Percentiles rank a stretch among this genome's conserved stretches.
Evolutionary conservation across 1,140 invertebrate genomes (phyloP).

Genomic region (Camponotus floridanus): DNA sequence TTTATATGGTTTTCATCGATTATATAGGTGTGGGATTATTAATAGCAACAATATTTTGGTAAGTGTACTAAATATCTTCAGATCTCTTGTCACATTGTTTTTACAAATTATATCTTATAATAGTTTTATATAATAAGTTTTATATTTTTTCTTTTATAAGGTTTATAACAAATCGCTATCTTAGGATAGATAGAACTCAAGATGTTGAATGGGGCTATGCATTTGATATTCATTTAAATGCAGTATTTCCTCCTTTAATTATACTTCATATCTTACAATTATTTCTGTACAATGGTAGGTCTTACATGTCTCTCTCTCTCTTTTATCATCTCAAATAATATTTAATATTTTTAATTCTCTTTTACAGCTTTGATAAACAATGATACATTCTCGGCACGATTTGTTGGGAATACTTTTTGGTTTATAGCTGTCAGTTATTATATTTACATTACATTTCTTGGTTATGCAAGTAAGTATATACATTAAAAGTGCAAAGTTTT

Average conservation of each 20-base stretch:
- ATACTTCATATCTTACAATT: constrained; percentile 97
- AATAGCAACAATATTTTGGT: constrained; percentile 97
- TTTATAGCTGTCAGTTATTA: constrained; percentile 97
- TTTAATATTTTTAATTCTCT: constrained; percentile 64
- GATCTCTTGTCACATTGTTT: background rate
- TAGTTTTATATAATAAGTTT: constrained; percentile 7
- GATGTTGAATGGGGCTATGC: constrained; percentile 99
- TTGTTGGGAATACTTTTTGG: constrained; percentile 98
- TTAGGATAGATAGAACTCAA: constrained; percentile 90
- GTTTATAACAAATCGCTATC: constrained; percentile 95
- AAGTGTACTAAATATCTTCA: constrained; percentile 76
- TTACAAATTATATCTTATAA: background rate
- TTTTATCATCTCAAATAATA: background rate
- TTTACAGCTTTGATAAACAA: constrained; percentile 92
- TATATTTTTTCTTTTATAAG: constrained; percentile 85
- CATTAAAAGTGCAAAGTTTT: background rate
- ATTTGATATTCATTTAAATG: constrained; percentile 99
- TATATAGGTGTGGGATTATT: constrained; percentile 95
- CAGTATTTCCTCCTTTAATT: constrained; percentile 98
- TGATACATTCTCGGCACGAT: constrained; percentile 91
- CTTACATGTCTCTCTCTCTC: constrained; percentile 27
- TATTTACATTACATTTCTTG: constrained; percentile 98
- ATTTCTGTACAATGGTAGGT: constrained; percentile 94
- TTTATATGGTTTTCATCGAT: constrained; percentile 98
- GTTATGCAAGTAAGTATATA: constrained; percentile 95